Evolutionary conservation across 2,888 invertebrate species (phyloP), one percentile per base, ranked within the genome.

Genomic region (Euplexia lucipara): DNA sequence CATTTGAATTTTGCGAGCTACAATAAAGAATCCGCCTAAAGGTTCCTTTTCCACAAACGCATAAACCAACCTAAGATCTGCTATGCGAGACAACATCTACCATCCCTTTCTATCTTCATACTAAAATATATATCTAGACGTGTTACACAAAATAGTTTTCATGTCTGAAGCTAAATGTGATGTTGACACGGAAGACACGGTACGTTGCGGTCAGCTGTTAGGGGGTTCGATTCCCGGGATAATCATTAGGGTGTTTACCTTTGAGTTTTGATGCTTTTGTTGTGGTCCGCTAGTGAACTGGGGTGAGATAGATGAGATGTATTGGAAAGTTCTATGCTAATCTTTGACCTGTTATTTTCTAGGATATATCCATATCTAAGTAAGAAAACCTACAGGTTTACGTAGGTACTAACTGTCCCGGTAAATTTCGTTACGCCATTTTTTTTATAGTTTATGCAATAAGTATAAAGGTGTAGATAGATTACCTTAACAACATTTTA

Each of bases 141-240:
- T 45, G 70, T 63, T n/a, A 39, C 16, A 72, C 45, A 39, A 49
- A 78, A 71, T 42, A 75, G 73, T 73, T 65, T 73, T 65, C 70
- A 69, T 77, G 82, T 60, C 54, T 42, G 44, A 41, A 16, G 54
- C 67, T 66, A 82, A 81, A 77, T 82, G 82, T 57, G 52, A 39
- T 62, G 42, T 7, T 72, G 60, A 63, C 81, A 81, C 82, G 82
- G 58, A 79, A 78, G 80, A 75, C 63, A 78, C 75, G 80, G 73
- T 73, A 82, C 80, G 65, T 20, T 76, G 79, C 77, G 77, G 82
- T 81, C 80, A 82, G 83, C 81, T 82, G 82, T 75, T 69, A 44
- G 63, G 78, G 78, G 78, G 81, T 82, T 80, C 62, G 62, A 61
- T 73, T 75, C 83, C 58, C 66, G 60, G 79, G 82, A 68, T 53